These are phyloP conservation scores for Virgularia gustaviana DNA, from an alignment of 92 coral and sea anemone genomes.

Conservation along the genomic window DNA sequence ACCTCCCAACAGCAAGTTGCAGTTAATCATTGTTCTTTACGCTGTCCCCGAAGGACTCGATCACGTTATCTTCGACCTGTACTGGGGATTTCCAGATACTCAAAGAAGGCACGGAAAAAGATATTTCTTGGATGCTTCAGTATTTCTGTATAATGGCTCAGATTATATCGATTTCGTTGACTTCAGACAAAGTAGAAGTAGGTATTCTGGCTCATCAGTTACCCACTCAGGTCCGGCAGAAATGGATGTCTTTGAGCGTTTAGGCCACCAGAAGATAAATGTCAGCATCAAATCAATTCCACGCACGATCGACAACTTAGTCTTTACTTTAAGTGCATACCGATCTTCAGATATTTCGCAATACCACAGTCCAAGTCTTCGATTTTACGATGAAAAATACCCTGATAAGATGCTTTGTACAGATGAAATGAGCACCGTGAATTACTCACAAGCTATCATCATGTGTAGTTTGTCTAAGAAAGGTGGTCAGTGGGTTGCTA, in stretches of 20 bases:
- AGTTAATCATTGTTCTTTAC: conserved; percentile 71
- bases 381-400: conserved; percentile 64
- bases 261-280: conserved; percentile 70
- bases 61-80: conserved; percentile 73
- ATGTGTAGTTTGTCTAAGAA: conserved; percentile 76
- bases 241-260: conserved; percentile 43
- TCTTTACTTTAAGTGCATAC: conserved; percentile 85
- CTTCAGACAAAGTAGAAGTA: conserved; percentile 11
- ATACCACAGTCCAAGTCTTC: conserved; percentile 69
- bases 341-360: conserved; percentile 73
- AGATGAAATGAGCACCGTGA: conserved; percentile 66
- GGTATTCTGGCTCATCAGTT: conserved; percentile 51
- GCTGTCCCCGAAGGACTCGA: conserved; percentile 70
- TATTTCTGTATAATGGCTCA: conserved; percentile 65
- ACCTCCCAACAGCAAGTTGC: conserved; percentile 61
- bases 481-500: conserved; percentile 69
- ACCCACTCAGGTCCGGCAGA: conserved; percentile 74
- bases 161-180: conserved; percentile 55
- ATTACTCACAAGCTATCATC: conserved; percentile 84
- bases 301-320: conserved; percentile 56
- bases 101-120: too few relatives aligned
- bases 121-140: conserved; percentile 76
- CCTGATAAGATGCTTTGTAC: conserved; percentile 75
- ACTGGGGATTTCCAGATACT: conserved; percentile 70
- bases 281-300: conserved; percentile 63